Base-by-base conservation (phyloP, 2,888 invertebrate species). In the Ennomos quercinarius region DNA sequence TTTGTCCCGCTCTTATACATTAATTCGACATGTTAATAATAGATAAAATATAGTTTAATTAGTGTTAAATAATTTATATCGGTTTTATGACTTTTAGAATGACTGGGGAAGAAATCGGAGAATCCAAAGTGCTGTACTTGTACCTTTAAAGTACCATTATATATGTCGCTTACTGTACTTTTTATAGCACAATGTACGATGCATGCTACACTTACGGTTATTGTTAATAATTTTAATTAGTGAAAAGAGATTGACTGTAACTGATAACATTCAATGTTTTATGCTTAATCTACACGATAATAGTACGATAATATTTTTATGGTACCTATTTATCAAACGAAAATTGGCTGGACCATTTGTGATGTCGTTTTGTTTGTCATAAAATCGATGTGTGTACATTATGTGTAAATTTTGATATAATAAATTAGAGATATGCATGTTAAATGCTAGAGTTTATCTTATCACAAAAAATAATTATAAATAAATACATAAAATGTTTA, bases 401-500 rank as follows among this genome's bases (percentile, higher is more conserved):
- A 62, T 72, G 56, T 79, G 77, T 79, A 79, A 73, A 78, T 78
- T 73, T 77, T 71, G 63, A 61, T 66, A 68, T 61, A 61, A 48
- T 57, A 47, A 69, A 65, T 68, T 72, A 66, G 64, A 47, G 37
- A 49, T 56, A 63, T 64, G 72, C 72, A 77, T 79, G 76, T 76
- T 68, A 67, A 70, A 72, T 71, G 80, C 74, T 79, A 79, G 77
- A 71, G 64, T 42, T 70, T 73, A 74, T 69, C 72, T 71, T 78
- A 76, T 71, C 61, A 72, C 68, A 67, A 70, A 70, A 70, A 67
- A 66, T 6, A 52, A 58, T 40, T 49, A 37, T n/a, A 57, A 61
- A 66, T 72, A 70, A 66, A 70, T 72, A 71, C 64, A 70, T 72
- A 70, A 77, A 76, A 75, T 78, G 72, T 78, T 80, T 80, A 80